Percentiles rank a stretch among this genome's conserved stretches.
Evolutionary conservation across 2,113 vertebrate genomes (phyloP).

Genomic region (Cyprinus carpio): DNA sequence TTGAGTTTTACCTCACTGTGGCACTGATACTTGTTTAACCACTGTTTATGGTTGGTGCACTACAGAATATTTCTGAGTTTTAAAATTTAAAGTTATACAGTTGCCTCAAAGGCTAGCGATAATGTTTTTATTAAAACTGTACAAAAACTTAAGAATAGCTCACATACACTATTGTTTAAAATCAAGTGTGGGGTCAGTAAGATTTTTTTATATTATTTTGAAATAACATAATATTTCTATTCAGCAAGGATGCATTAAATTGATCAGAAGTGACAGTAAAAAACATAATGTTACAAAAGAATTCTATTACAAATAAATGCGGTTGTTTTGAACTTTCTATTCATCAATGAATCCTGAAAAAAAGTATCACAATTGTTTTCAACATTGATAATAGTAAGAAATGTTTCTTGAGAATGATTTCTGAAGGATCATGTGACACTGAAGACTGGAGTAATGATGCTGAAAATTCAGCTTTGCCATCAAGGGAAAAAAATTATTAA

Average conservation of each 20-base stretch:
- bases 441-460: no score
- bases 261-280: not conserved
- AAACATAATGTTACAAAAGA: not conserved
- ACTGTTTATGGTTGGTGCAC: not conserved
- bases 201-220: not conserved
- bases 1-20: not conserved
- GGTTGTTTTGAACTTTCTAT: no score
- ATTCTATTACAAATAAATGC: not conserved
- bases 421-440: no score
- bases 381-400: no score
- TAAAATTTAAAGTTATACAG: not conserved
- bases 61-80: not conserved
- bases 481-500: no score
- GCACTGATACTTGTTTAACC: not conserved
- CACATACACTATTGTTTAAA: not conserved
- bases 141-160: no score
- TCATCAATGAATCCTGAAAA: no score
- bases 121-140: not conserved
- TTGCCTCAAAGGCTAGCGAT: not conserved
- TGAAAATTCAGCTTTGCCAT: no score
- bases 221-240: not conserved
- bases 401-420: no score
- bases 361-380: no score
- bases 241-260: not conserved
- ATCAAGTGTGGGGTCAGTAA: not conserved